Conservation (phyloP, 2,797 vertebrate species). For the Carcharodon carcharias region DNA sequence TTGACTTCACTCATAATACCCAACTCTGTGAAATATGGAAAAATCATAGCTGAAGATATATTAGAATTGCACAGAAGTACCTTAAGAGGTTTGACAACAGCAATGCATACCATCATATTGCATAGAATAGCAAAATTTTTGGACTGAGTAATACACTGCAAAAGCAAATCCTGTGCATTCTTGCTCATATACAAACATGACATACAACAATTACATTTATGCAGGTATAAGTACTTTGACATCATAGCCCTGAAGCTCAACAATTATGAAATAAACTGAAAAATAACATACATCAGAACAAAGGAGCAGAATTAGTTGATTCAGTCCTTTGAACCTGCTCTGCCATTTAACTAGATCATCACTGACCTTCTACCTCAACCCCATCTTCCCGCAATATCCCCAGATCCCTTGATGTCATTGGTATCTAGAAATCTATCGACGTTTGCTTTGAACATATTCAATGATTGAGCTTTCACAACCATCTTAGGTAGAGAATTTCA, state of each 20-base stretch:
- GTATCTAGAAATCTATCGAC: too few species aligned
- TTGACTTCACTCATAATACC: background rate
- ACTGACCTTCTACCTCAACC: too few species aligned
- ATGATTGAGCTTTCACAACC: too few species aligned
- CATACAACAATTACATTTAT: background rate
- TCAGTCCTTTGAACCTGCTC: too few species aligned
- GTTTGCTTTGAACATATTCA: too few species aligned
- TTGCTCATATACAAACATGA: background rate
- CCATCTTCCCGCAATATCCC: too few species aligned
- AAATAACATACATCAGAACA: background rate
- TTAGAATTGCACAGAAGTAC: background rate
- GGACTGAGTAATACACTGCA: background rate
- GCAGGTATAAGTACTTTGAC: background rate
- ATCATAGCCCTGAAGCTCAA: background rate
- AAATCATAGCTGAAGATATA: background rate
- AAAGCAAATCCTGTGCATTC: background rate
- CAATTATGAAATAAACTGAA: background rate
- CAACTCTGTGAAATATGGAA: background rate
- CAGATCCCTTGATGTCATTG: too few species aligned
- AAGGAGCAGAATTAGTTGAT: too few species aligned
- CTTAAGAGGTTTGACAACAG: background rate
- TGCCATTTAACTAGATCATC: too few species aligned
- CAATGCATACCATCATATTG: background rate
- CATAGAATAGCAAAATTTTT: background rate
- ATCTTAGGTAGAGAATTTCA: too few species aligned